These are phyloP conservation scores for Esox niger DNA, from an alignment of 2,113 vertebrate species.

Conservation along the genomic window DNA sequence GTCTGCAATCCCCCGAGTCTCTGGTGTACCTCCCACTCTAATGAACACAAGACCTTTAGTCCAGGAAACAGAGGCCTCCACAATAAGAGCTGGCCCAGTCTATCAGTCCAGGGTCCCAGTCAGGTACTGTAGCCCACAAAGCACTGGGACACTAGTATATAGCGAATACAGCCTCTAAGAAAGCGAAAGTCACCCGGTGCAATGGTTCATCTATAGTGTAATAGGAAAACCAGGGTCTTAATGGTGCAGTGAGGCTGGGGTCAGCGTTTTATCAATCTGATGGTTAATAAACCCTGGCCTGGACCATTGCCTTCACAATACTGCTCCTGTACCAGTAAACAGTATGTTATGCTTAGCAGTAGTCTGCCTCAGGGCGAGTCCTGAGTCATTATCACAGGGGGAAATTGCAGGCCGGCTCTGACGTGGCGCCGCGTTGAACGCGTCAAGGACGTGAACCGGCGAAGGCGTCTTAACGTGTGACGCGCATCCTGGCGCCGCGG, in stretches of 20 bases:
- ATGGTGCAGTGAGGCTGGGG: neutral
- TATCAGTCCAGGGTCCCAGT: neutral
- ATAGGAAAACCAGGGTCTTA: neutral
- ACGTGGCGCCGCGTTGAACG: neutral
- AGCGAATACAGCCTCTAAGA: neutral
- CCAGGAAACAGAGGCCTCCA: neutral
- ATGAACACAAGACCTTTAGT: constrained; percentile 26
- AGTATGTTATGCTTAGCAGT: too few relatives aligned
- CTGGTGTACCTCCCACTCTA: constrained; percentile 15
- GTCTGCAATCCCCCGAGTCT: constrained; percentile 11
- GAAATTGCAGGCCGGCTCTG: too few relatives aligned
- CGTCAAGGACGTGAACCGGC: neutral
- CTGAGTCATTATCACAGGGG: too few relatives aligned
- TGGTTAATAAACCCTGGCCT: neutral
- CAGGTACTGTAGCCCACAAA: neutral
- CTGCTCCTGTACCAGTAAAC: too few relatives aligned
- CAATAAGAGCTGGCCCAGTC: neutral
- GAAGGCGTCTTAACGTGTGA: neutral
- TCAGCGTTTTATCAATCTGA: neutral
- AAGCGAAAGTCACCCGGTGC: neutral
- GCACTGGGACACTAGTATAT: neutral
- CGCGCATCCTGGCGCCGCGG: neutral
- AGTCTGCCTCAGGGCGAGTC: too few relatives aligned
- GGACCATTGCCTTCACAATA: neutral
- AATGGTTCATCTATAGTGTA: neutral